Conservation (phyloP, 2,888 invertebrate species). For the Cyrtodaria siliqua region DNA sequence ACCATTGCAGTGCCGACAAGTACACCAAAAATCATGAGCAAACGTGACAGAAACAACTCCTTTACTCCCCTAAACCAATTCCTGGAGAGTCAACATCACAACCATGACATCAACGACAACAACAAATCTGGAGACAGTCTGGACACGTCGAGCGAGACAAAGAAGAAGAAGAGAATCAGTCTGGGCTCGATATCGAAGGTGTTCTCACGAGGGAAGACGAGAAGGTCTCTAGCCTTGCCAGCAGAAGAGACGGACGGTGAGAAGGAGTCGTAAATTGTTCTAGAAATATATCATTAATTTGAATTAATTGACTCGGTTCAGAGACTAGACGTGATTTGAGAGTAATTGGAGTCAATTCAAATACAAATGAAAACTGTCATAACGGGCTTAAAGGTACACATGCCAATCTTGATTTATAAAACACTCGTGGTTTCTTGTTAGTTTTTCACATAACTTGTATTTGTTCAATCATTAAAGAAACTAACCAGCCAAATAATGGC, state of each 20-base stretch:
- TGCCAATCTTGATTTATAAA: no score
- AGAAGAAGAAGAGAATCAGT: slow-evolving; percentile 77
- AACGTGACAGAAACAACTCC: slow-evolving; percentile 60
- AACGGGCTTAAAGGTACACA: no score
- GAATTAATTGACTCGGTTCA: no score
- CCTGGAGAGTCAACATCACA: slow-evolving; percentile 54
- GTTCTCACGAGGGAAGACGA: slow-evolving; percentile 74
- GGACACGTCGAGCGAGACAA: slow-evolving; percentile 54
- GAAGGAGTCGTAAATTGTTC: neutral
- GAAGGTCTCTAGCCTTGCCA: slow-evolving; percentile 79
- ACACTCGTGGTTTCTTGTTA: no score
- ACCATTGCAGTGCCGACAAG: slow-evolving; percentile 68
- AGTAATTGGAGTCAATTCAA: no score
- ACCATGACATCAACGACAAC: slow-evolving; percentile 42
- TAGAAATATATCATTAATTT: no score
- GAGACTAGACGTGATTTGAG: no score
- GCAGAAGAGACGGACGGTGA: slow-evolving; percentile 73
- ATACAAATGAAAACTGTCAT: no score
- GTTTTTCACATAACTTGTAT: no score
- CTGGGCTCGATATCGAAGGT: slow-evolving; percentile 78
- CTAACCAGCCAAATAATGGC: no score
- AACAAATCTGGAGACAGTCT: slow-evolving; percentile 48
- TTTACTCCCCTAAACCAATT: slow-evolving; percentile 66
- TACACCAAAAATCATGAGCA: slow-evolving; percentile 64
- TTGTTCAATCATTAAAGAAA: no score